Evolutionary conservation across 1,140 invertebrate genomes (phyloP).

Genomic region (Papilio polytes): DNA sequence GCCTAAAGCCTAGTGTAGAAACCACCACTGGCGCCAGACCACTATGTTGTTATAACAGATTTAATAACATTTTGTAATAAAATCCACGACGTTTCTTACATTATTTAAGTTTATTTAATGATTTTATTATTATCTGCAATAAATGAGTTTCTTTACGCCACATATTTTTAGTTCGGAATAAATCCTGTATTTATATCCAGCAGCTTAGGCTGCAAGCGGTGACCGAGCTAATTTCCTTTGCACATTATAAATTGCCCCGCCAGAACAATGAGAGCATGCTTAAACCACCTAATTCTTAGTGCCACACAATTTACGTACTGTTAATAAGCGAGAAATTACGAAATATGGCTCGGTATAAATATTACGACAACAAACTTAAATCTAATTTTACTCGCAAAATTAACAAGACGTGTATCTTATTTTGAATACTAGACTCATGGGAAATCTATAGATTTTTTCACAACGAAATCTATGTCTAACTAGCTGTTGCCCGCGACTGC

Average conservation of each 20-base stretch:
- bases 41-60: no score
- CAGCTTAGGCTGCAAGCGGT: slow-evolving; percentile 21
- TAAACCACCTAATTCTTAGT: slow-evolving; percentile 22
- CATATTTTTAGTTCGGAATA: slow-evolving; percentile 11
- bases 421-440: not conserved
- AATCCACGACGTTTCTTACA: no score
- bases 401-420: not conserved
- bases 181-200: slow-evolving; percentile 23
- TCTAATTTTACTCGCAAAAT: not conserved
- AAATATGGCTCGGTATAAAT: not conserved
- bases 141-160: slow-evolving; percentile 1
- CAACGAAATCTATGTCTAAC: not conserved
- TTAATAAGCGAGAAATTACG: slow-evolving; percentile 5
- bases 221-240: slow-evolving; percentile 25
- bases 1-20: no score
- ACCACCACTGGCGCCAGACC: no score
- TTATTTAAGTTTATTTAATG: no score
- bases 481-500: no score
- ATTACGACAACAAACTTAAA: not conserved
- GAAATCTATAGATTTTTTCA: not conserved
- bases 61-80: no score
- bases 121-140: no score
- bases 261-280: slow-evolving; percentile 16
- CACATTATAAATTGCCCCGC: slow-evolving; percentile 24
- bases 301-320: slow-evolving; percentile 7